Conservation (phyloP, 2,113 vertebrate species). For the Sus scrofa region DNA sequence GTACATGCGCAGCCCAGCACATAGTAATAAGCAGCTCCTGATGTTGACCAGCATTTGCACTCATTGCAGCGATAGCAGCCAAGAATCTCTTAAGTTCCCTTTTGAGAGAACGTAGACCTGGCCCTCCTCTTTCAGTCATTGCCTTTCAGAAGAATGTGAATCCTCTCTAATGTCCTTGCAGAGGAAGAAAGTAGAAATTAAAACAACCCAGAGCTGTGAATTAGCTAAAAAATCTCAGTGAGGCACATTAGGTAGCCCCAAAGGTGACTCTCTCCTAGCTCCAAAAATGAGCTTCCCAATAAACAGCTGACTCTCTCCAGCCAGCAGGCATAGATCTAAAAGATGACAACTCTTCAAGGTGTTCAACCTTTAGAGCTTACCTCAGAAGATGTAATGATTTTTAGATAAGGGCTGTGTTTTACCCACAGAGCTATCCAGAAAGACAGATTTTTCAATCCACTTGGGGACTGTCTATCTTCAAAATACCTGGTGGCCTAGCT, state of each 20-base stretch:
- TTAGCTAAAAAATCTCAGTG: slow-evolving; percentile 29
- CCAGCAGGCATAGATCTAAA: not conserved
- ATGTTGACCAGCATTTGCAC: not conserved
- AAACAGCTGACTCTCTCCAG: not conserved
- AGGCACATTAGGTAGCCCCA: not conserved
- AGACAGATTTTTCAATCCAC: not conserved
- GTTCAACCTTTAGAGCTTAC: not conserved
- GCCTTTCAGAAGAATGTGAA: slow-evolving; percentile 27
- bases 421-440: not conserved
- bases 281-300: slow-evolving; percentile 17
- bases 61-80: not conserved
- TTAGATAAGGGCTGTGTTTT: not conserved
- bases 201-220: not conserved
- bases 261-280: not conserved
- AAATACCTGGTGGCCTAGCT: slow-evolving; percentile 32
- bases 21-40: not conserved
- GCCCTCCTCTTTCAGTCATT: not conserved
- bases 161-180: not conserved
- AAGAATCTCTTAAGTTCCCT: not conserved
- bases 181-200: not conserved
- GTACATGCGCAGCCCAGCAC: not conserved
- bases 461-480: not conserved
- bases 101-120: not conserved
- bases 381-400: not conserved
- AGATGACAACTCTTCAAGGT: not conserved